Evolutionary conservation across 2,113 vertebrate genomes (phyloP).

Genomic region (Nibea albiflora): DNA sequence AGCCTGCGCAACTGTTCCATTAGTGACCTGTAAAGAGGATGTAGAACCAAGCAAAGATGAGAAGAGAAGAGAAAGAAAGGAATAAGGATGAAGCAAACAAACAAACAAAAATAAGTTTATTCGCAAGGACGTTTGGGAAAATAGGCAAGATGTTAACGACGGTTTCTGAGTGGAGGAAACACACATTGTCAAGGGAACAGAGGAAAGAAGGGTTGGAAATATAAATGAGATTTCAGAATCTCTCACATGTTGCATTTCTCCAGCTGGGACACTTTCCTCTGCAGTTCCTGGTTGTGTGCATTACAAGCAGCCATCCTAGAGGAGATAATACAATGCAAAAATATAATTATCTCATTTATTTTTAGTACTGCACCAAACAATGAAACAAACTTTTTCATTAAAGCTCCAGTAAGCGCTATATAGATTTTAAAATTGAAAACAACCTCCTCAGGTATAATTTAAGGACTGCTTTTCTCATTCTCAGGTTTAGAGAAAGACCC

Average conservation of each 20-base stretch:
- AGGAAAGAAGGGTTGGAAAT: conserved; percentile 2
- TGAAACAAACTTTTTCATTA: background rate
- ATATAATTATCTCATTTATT: background rate
- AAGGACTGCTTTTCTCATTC: background rate
- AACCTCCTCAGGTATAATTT: background rate
- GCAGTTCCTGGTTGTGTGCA: conserved; percentile 94
- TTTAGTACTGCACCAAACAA: background rate
- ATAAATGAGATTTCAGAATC: conserved; percentile 26
- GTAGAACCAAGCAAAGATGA: background rate
- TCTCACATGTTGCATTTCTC: conserved; percentile 96
- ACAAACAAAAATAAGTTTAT: conserved; percentile 6
- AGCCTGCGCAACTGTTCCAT: conserved; percentile 93
- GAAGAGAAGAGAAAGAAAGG: background rate
- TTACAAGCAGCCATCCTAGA: conserved; percentile 91
- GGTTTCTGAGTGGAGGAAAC: conserved; percentile 1
- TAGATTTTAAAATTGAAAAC: background rate
- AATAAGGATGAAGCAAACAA: background rate
- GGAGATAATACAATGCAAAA: background rate
- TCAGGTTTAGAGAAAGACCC: background rate
- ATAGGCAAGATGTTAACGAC: background rate
- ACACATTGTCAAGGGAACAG: background rate
- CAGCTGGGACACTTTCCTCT: conserved; percentile 94
- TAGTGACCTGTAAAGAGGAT: conserved; percentile 85
- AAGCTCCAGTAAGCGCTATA: background rate
- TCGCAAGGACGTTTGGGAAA: conserved; percentile 4